Evolutionary conservation across 1,140 invertebrate species (phyloP).

Genomic region (Galleria mellonella): DNA sequence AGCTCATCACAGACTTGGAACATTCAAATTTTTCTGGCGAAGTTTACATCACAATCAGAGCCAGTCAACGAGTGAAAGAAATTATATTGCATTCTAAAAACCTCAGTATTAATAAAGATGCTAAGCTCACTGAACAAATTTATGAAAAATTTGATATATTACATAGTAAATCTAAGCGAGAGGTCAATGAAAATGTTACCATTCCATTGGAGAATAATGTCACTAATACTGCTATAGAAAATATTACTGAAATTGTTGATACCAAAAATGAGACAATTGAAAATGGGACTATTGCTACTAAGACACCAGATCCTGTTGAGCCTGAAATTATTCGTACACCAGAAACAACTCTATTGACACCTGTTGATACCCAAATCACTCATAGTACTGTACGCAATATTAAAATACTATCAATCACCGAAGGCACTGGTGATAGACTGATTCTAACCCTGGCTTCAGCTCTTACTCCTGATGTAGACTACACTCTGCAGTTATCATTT

Average conservation of each 20-base stretch:
- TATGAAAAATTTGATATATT: constrained; percentile 51
- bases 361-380: constrained; percentile 44
- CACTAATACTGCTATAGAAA: constrained; percentile 2
- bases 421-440: constrained; percentile 41
- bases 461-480: constrained; percentile 43
- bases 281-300: constrained; percentile 8
- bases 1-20: constrained; percentile 76
- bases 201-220: constrained; percentile 2
- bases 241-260: neutral
- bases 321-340: neutral
- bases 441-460: constrained; percentile 33
- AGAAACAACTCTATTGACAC: neutral
- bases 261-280: constrained; percentile 6
- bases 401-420: constrained; percentile 34
- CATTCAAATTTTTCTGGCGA: constrained; percentile 78
- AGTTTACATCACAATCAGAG: constrained; percentile 75
- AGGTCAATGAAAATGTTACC: constrained; percentile 24
- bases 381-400: constrained; percentile 50
- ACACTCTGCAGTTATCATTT: constrained; percentile 74
- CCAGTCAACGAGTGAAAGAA: constrained; percentile 49
- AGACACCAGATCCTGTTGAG: neutral
- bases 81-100: constrained; percentile 81
- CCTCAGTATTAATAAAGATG: constrained; percentile 70
- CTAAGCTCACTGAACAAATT: constrained; percentile 60
- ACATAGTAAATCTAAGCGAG: constrained; percentile 20